Evolutionary conservation across 2,113 vertebrate genomes (phyloP).

Genomic region (Sturnira hondurensis): DNA sequence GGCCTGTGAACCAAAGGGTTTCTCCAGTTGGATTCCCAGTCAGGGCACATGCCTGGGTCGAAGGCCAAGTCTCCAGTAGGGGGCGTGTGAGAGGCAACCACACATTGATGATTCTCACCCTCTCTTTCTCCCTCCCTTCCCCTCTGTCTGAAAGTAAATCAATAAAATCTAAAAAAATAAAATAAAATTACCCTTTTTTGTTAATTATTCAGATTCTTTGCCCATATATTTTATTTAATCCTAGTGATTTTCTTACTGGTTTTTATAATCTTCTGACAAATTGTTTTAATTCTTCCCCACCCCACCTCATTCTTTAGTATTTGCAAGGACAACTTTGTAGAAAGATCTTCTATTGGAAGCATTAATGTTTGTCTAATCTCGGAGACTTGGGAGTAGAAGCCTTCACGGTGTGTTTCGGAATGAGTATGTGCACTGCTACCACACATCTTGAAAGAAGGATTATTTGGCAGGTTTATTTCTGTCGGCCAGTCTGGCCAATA

Average conservation of each 20-base stretch:
- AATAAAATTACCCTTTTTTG: neutral
- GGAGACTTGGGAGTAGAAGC: neutral
- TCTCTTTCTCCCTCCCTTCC: too few species aligned
- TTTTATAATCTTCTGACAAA: neutral
- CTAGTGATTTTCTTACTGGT: neutral
- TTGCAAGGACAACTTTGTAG: neutral
- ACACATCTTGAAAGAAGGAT: neutral
- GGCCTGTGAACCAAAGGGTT: too few species aligned
- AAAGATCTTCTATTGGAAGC: neutral
- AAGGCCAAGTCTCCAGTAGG: too few species aligned
- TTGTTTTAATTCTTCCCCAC: neutral
- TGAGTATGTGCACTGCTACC: neutral
- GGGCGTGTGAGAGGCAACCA: too few species aligned
- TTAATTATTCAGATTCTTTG: conserved; percentile 7
- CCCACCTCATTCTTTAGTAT: neutral
- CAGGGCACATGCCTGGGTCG: too few species aligned
- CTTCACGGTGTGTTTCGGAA: neutral
- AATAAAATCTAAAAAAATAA: too few species aligned
- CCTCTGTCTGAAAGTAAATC: too few species aligned
- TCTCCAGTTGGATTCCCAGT: too few species aligned
- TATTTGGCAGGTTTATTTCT: neutral
- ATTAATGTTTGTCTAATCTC: neutral
- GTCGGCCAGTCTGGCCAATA: neutral
- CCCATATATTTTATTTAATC: neutral
- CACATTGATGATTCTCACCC: too few species aligned